Percentiles rank a stretch among this genome's conserved stretches.
Conservation (phyloP, 2,113 vertebrate species). For the Aphyosemion australe region DNA sequence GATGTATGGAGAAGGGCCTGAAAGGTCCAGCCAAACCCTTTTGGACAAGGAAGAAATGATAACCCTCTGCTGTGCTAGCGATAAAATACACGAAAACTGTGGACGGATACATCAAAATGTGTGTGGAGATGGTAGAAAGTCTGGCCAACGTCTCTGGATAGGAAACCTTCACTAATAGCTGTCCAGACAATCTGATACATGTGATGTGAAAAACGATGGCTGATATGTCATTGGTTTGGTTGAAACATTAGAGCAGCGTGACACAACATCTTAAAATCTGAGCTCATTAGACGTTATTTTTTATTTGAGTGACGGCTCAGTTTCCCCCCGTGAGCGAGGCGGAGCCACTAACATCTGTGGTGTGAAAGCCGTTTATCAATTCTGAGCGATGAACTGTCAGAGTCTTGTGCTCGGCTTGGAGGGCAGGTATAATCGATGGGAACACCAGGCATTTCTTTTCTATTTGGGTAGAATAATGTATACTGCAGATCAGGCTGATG, state of each 20-base stretch:
- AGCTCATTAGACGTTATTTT: too few relatives aligned
- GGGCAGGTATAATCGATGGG: constrained; percentile 13
- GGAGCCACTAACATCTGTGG: background rate
- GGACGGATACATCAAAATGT: background rate
- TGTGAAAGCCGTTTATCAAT: too few relatives aligned
- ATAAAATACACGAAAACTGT: constrained; percentile 17
- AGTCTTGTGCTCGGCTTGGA: constrained; percentile 10
- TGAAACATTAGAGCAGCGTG: too few relatives aligned
- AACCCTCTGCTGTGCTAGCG: constrained; percentile 14
- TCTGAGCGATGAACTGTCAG: background rate
- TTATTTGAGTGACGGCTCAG: constrained; percentile 16
- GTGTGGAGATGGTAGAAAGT: background rate
- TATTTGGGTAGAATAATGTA: constrained; percentile 26
- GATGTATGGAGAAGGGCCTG: constrained; percentile 43
- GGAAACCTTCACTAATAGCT: constrained; percentile 4
- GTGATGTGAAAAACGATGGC: background rate
- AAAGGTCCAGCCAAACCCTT: constrained; percentile 11
- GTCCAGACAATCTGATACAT: background rate
- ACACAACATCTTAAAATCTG: too few relatives aligned
- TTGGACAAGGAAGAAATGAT: constrained; percentile 31
- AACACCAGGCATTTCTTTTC: constrained; percentile 29
- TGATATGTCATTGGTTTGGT: background rate
- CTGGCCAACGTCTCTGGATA: constrained; percentile 8
- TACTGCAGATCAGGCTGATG: constrained; percentile 27
- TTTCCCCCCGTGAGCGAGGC: background rate